A percentile compares a stretch with the other conserved stretches of the same genome.
Conservation (phyloP, 2,113 vertebrate species). For the Epinephelus fuscoguttatus region DNA sequence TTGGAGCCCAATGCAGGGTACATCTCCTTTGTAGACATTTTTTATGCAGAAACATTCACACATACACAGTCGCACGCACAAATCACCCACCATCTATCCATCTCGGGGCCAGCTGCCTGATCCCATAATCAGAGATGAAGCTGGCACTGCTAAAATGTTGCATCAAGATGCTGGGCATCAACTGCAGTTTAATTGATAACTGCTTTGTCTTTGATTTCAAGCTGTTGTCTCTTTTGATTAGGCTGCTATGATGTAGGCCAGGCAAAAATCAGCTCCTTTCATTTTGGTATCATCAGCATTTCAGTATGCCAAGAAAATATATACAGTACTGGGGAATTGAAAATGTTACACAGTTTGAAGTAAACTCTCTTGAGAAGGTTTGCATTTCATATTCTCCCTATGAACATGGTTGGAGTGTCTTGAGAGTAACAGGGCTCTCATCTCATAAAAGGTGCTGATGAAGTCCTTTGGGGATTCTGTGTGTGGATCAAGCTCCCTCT, state of each 20-base stretch:
- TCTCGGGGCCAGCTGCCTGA: slow-evolving; percentile 55
- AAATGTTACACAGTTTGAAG: slow-evolving; percentile 42
- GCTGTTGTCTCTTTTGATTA: slow-evolving; percentile 68
- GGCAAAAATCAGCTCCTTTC: slow-evolving; percentile 33
- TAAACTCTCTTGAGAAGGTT: slow-evolving; percentile 43
- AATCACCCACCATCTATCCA: slow-evolving; percentile 17
- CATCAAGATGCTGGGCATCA: slow-evolving; percentile 50
- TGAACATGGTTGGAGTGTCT: slow-evolving; percentile 36
- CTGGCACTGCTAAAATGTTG: slow-evolving; percentile 29
- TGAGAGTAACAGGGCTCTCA: slow-evolving; percentile 38
- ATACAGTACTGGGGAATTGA: slow-evolving; percentile 16
- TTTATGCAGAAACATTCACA: slow-evolving; percentile 7
- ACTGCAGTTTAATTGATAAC: slow-evolving; percentile 55
- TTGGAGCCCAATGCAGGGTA: slow-evolving; percentile 37
- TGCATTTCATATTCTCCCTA: slow-evolving; percentile 34
- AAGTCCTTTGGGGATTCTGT: slow-evolving; percentile 60
- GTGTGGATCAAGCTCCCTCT: slow-evolving; percentile 45
- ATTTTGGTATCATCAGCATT: slow-evolving; percentile 46
- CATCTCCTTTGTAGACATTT: slow-evolving; percentile 21
- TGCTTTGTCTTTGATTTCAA: slow-evolving; percentile 68
- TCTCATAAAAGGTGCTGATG: slow-evolving; percentile 64
- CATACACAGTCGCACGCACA: not conserved
- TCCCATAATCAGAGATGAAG: slow-evolving; percentile 61
- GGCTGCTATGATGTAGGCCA: slow-evolving; percentile 21
- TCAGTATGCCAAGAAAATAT: slow-evolving; percentile 22